Conservation (phyloP, 2,888 invertebrate genomes). For the Bombylius discolor region DNA sequence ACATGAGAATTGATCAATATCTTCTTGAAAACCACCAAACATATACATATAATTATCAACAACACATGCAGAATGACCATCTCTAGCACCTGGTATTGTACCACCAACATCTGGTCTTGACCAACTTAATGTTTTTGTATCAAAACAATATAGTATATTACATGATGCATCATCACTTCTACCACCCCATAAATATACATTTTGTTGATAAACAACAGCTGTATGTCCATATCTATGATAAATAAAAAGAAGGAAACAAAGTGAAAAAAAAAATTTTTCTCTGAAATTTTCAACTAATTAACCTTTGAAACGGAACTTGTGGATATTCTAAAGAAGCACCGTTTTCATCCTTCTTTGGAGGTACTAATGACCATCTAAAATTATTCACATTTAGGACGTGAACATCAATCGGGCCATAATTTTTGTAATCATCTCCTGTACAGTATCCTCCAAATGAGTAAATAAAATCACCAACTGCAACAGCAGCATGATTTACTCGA, state of each 20-base stretch:
- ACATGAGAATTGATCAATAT: slow-evolving; percentile 63
- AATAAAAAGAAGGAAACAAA: not conserved
- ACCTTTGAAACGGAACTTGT: slow-evolving; percentile 57
- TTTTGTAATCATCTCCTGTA: slow-evolving; percentile 58
- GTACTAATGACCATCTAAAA: slow-evolving; percentile 45
- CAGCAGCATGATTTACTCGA: slow-evolving; percentile 86
- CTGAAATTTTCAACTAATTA: slow-evolving; percentile 24
- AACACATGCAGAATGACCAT: slow-evolving; percentile 83
- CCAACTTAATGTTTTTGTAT: slow-evolving; percentile 59
- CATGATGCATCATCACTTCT: slow-evolving; percentile 69
- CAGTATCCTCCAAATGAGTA: slow-evolving; percentile 90
- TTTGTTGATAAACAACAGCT: slow-evolving; percentile 64
- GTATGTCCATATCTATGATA: slow-evolving; percentile 65
- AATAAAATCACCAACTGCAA: slow-evolving; percentile 61
- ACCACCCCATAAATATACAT: slow-evolving; percentile 79
- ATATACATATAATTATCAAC: slow-evolving; percentile 71
- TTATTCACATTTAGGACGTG: slow-evolving; percentile 68
- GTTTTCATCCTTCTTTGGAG: slow-evolving; percentile 39
- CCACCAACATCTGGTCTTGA: slow-evolving; percentile 52
- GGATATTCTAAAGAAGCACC: slow-evolving; percentile 37
- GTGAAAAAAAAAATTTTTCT: not conserved
- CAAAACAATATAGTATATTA: slow-evolving; percentile 67
- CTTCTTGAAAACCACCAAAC: slow-evolving; percentile 85
- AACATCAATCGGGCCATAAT: slow-evolving; percentile 70
- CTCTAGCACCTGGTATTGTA: slow-evolving; percentile 63